phyloP scores from a whole-genome alignment of 2,888 invertebrate species.

The Altica lythri region DNA sequence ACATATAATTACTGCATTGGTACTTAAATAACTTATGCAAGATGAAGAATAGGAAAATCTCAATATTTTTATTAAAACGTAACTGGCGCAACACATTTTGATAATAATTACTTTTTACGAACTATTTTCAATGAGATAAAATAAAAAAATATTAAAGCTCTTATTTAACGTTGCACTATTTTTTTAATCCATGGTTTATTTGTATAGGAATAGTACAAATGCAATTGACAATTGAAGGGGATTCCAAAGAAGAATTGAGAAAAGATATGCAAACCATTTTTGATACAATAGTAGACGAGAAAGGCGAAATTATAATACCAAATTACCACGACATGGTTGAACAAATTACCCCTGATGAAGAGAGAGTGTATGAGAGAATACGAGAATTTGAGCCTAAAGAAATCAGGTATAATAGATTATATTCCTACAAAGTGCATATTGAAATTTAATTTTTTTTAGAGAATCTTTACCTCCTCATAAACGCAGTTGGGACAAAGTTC shows the following conservation, averaged over 20 bases:
- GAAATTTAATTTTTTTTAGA: constrained; percentile 35
- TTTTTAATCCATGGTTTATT: too few relatives aligned
- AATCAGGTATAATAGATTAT: constrained; percentile 42
- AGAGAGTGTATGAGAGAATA: constrained; percentile 54
- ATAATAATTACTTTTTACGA: too few relatives aligned
- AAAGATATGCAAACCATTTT: constrained; percentile 54
- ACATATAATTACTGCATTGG: too few relatives aligned
- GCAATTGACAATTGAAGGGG: constrained; percentile 41
- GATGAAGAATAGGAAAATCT: too few relatives aligned
- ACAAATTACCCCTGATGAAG: constrained; percentile 58
- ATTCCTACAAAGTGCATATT: background rate
- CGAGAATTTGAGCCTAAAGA: constrained; percentile 52
- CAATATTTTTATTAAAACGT: too few relatives aligned
- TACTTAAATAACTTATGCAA: too few relatives aligned
- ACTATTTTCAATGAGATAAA: too few relatives aligned
- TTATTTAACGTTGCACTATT: too few relatives aligned
- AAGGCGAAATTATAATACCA: constrained; percentile 52
- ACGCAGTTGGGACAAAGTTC: constrained; percentile 53
- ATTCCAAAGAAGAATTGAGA: constrained; percentile 48
- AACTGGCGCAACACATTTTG: too few relatives aligned
- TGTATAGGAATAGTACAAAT: constrained; percentile 50
- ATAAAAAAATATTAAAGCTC: too few relatives aligned
- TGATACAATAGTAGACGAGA: constrained; percentile 46
- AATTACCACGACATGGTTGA: constrained; percentile 54
- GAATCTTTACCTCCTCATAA: constrained; percentile 49